A percentile compares a stretch with the other conserved stretches of the same genome.
phyloP scores from a whole-genome alignment of 2,797 vertebrate species.

The Coendou prehensilis region DNA sequence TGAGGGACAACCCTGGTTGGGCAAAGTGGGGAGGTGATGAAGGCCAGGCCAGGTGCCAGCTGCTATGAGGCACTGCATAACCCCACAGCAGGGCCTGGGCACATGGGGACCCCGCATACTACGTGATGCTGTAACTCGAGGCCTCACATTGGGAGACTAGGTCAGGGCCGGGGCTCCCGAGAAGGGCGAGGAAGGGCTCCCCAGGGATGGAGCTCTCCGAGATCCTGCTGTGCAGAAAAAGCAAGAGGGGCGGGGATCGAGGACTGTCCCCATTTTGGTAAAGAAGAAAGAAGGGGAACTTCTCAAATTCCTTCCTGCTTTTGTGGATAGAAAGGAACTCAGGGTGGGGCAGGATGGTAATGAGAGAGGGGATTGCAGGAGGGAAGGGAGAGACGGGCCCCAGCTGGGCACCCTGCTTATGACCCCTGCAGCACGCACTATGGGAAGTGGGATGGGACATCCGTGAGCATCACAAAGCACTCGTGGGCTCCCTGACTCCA shows the following conservation, averaged over 20 bases:
- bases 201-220: background rate
- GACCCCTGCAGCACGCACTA: background rate
- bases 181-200: background rate
- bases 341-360: background rate
- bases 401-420: background rate
- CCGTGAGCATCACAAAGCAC: background rate
- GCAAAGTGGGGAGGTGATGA: background rate
- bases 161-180: background rate
- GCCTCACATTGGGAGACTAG: background rate
- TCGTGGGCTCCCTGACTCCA: background rate
- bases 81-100: background rate
- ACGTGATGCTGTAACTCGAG: background rate
- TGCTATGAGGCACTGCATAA: accelerated
- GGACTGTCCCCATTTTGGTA: background rate
- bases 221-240: background rate
- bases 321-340: background rate
- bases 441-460: no score
- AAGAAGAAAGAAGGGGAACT: background rate
- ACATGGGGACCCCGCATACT: accelerated
- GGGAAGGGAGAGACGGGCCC: background rate
- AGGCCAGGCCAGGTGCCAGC: background rate
- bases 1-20: background rate
- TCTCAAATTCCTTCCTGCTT: background rate
- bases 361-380: background rate
- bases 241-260: no score